Percentiles rank a stretch among this genome's conserved stretches.
These are phyloP conservation scores for Amphiura filiformis DNA, from an alignment of 35 echinoderm and acorn worm genomes.

Conservation along the genomic window DNA sequence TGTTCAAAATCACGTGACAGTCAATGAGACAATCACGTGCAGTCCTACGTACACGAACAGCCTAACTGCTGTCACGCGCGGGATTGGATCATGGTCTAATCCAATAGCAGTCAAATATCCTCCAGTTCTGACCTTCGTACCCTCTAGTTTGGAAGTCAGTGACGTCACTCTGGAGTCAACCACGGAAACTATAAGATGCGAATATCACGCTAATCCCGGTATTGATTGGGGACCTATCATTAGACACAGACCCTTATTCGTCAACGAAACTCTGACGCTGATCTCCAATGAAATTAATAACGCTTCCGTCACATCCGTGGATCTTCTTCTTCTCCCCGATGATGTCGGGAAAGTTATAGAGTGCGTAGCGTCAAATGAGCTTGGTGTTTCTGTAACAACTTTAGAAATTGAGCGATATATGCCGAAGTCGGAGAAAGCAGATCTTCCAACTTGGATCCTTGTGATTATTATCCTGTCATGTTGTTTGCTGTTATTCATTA, in stretches of 20 bases:
- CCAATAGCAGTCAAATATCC: not conserved
- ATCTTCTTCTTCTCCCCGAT: not conserved
- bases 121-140: not conserved
- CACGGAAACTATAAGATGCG: not conserved
- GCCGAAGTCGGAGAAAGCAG: too few species aligned
- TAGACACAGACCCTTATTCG: not conserved
- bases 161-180: not conserved
- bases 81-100: not conserved
- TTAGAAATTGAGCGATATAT: not conserved
- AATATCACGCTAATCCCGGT: not conserved
- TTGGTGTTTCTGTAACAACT: not conserved
- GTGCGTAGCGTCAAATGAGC: not conserved
- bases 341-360: not conserved
- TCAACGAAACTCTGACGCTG: not conserved
- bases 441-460: not conserved
- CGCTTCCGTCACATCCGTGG: not conserved
- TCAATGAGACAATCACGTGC: not conserved
- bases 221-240: not conserved
- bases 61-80: not conserved
- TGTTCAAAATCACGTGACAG: not conserved
- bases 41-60: not conserved
- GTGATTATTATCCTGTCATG: not conserved
- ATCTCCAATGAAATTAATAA: not conserved
- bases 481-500: not conserved
- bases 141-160: not conserved